Evolutionary conservation across 2,797 vertebrate genomes (phyloP), one percentile per base, ranked within the genome.

Genomic region (Erpetoichthys calabaricus): DNA sequence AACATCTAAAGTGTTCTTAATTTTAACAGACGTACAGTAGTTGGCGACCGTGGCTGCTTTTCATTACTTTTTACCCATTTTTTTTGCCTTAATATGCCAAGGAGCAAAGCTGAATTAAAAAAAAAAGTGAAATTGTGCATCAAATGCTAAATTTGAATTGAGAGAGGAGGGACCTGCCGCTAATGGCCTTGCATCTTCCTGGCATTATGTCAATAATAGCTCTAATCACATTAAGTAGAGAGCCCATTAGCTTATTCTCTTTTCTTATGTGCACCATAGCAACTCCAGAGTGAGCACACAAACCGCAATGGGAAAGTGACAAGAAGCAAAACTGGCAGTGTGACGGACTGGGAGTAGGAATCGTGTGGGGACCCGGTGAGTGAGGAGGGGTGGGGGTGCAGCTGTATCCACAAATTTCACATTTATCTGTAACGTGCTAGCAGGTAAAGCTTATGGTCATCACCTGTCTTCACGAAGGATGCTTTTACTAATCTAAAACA

Each of bases 181-280:
- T 97, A 97, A 97, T 98, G 90, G 91, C 85, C 88, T 87, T 89
- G 90, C 80, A 62, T 93, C 89, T 96, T 94, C 90, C 89, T 97
- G 92, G 92, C 91, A 91, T 90, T 89, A 89, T 93, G 89, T 97
- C 92, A 95, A 90, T 94, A 97, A 94, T 91, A 87, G 84, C 85
- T 92, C 86, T 96, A 92, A 96, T 97, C 91, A 91, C 89, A 93
- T 96, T 97, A 97, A 93, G 88, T 89, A 89, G 86, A 90, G 87
- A 94, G 86, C 85, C 91, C 91, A 97, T 97, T 97, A 97, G 86
- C 85, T 91, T 88, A 88, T 91, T 89, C 87, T 91, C 84, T 80
- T 87, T 76, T 66, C 75, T 73, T 77, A 76, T 75, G 73, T 74
- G 73, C 68, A 73, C 78, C 76, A 81, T 75, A 83, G 85, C 80